A percentile compares a stretch with the other conserved stretches of the same genome.
Evolutionary conservation across 2,797 vertebrate genomes (phyloP).

Genomic region (Leptoclinus maculatus): DNA sequence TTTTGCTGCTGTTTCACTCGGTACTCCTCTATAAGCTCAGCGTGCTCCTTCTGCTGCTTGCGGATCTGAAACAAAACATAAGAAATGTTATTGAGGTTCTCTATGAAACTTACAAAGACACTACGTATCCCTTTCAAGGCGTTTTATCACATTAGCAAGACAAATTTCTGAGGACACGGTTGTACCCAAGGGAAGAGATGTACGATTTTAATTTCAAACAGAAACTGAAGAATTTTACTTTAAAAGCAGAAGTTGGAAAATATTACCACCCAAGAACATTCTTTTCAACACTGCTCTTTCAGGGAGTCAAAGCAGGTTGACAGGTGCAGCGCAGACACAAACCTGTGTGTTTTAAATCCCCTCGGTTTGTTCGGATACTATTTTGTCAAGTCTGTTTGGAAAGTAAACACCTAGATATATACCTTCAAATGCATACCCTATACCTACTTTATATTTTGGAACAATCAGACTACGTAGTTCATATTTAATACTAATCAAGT

Average conservation of each 20-base stretch:
- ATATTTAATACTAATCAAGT: background rate
- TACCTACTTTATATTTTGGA: background rate
- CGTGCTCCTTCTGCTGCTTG: slow-evolving; percentile 98
- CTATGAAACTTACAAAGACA: background rate
- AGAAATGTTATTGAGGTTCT: background rate
- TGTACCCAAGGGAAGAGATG: background rate
- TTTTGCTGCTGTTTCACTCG: slow-evolving; percentile 95
- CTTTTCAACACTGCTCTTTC: slow-evolving; percentile 1
- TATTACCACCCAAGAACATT: slow-evolving; percentile 15
- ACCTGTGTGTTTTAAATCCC: slow-evolving; percentile 5
- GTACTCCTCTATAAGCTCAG: slow-evolving; percentile 98
- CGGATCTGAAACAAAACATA: slow-evolving; percentile 87
- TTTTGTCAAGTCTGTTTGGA: background rate
- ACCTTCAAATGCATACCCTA: background rate
- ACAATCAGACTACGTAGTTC: background rate
- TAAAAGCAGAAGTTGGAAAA: background rate
- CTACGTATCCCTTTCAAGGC: background rate
- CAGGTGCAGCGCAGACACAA: slow-evolving; percentile 6
- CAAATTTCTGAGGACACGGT: background rate
- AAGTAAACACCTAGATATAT: background rate
- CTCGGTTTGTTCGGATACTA: background rate
- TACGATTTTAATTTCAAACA: slow-evolving; percentile 22
- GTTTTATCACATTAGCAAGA: slow-evolving; percentile 20
- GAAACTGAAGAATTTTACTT: slow-evolving; percentile 20
- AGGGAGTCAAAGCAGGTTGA: slow-evolving; percentile 24